Percentiles rank a stretch among this genome's conserved stretches.
Conservation (phyloP, 2,113 vertebrate genomes). For the Chaetorhynchus papuensis region DNA sequence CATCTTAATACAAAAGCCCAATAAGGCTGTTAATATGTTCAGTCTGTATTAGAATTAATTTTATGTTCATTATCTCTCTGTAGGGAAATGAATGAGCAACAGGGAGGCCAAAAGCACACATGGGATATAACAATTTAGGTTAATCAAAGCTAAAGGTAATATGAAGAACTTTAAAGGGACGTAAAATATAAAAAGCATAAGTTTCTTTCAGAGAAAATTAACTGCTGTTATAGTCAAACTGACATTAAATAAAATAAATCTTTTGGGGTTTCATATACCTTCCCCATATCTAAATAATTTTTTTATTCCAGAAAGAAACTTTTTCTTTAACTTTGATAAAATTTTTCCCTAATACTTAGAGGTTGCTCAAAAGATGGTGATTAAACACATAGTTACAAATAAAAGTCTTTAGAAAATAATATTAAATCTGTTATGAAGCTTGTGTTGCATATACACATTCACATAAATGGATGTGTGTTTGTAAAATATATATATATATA, state of each 20-base stretch:
- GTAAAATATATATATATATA: background rate
- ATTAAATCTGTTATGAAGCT: background rate
- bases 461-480: background rate
- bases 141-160: conserved; percentile 4
- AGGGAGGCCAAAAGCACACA: background rate
- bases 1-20: background rate
- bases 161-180: background rate
- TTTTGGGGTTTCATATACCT: background rate
- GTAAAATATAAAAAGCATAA: background rate
- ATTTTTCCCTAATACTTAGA: background rate
- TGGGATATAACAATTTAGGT: background rate
- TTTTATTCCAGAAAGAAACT: background rate
- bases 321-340: background rate
- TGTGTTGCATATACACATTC: background rate
- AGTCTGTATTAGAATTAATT: background rate
- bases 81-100: background rate
- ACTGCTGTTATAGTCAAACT: background rate
- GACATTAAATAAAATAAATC: background rate
- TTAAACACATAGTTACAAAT: background rate
- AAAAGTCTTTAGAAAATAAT: background rate
- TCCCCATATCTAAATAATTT: background rate
- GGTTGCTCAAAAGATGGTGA: background rate
- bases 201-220: background rate
- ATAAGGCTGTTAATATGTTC: background rate
- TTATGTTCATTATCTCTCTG: background rate